phyloP scores from a whole-genome alignment of 2,113 vertebrate genomes.

The Paraplagusia blochii region DNA sequence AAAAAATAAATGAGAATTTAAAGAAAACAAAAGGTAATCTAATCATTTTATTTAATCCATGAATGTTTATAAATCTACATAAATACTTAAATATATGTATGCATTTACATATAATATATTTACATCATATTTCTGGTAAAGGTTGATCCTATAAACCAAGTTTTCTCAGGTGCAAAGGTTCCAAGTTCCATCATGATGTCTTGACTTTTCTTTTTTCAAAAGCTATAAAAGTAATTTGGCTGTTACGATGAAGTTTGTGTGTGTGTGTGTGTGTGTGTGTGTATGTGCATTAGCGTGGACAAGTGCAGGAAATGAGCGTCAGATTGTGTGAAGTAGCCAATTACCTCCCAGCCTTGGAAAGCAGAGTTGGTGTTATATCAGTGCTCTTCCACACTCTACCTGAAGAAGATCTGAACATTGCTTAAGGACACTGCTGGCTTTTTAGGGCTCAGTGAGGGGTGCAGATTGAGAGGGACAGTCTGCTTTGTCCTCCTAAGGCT shows the following conservation, averaged over 20 bases:
- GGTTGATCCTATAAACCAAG: too few species aligned
- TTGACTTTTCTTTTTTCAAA: too few species aligned
- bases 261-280: not conserved
- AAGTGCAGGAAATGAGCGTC: slow-evolving; percentile 45
- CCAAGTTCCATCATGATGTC: too few species aligned
- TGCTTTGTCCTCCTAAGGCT: slow-evolving; percentile 30
- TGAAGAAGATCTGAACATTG: slow-evolving; percentile 18
- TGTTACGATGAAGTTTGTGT: slow-evolving; percentile 35
- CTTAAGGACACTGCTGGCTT: slow-evolving; percentile 15
- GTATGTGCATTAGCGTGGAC: not conserved
- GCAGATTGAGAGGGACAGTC: slow-evolving; percentile 1
- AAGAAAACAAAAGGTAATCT: too few species aligned
- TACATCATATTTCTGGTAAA: too few species aligned
- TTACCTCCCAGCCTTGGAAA: slow-evolving; percentile 48
- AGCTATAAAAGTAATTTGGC: slow-evolving; percentile 39
- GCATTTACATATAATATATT: too few species aligned
- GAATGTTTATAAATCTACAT: too few species aligned
- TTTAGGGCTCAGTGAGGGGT: slow-evolving; percentile 3
- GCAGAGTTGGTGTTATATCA: slow-evolving; percentile 38
- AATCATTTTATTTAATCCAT: too few species aligned
- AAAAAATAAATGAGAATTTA: too few species aligned
- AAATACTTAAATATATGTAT: too few species aligned
- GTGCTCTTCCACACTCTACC: slow-evolving; percentile 11
- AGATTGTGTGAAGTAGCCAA: slow-evolving; percentile 61
- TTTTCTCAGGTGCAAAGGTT: too few species aligned